A percentile compares a stretch with the other conserved stretches of the same genome.
Evolutionary conservation across 2,888 invertebrate genomes (phyloP).

Genomic region (Archaeoteleia sp.): DNA sequence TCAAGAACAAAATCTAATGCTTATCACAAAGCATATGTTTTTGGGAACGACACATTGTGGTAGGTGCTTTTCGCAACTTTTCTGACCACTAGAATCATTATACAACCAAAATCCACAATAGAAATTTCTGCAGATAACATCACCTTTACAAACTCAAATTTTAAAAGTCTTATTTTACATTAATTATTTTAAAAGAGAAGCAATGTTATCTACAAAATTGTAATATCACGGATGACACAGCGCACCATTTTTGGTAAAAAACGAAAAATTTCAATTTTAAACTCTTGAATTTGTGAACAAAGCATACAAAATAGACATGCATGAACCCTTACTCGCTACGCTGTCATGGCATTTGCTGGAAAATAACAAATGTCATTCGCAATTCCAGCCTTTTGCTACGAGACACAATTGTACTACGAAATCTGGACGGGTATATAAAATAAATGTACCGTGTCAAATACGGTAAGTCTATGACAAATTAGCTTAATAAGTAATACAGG

Average conservation of each 20-base stretch:
- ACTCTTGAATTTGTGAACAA: neutral
- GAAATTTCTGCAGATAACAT: too few relatives aligned
- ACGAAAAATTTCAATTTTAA: too few relatives aligned
- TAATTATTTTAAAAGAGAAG: too few relatives aligned
- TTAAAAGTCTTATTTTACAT: too few relatives aligned
- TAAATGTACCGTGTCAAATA: slow-evolving; percentile 11
- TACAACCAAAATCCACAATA: too few relatives aligned
- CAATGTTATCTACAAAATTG: too few relatives aligned
- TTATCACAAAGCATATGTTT: slow-evolving; percentile 19
- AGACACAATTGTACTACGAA: slow-evolving; percentile 21
- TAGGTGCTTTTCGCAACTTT: neutral
- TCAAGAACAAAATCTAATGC: slow-evolving; percentile 15
- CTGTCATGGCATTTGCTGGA: slow-evolving; percentile 25
- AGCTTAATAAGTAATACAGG: slow-evolving; percentile 10
- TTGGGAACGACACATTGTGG: neutral
- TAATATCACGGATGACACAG: too few relatives aligned
- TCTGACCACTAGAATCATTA: neutral
- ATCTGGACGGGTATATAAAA: slow-evolving; percentile 27
- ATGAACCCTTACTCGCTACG: slow-evolving; percentile 16
- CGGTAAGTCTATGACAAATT: slow-evolving; percentile 23
- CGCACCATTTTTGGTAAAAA: too few relatives aligned
- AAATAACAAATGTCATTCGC: slow-evolving; percentile 7
- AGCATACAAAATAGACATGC: slow-evolving; percentile 3
- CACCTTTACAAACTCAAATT: too few relatives aligned
- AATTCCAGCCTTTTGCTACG: slow-evolving; percentile 12